phyloP scores from a whole-genome alignment of 2,797 vertebrate genomes.

The Arnoldichthys spilopterus region DNA sequence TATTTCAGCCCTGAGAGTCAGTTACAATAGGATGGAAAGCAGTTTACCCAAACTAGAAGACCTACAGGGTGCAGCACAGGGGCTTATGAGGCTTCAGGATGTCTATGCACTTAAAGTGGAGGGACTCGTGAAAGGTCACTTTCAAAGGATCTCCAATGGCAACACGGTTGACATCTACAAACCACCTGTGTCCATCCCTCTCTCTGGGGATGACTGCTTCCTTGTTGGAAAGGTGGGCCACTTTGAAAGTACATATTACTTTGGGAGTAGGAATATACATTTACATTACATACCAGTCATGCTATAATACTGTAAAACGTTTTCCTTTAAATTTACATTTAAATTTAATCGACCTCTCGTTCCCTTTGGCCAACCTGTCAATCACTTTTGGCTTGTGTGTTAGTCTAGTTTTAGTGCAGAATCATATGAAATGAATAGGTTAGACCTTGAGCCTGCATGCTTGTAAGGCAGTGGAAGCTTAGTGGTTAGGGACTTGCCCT shows the following conservation, averaged over 20 bases:
- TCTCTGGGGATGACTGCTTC: constrained; percentile 93
- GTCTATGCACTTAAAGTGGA: constrained; percentile 86
- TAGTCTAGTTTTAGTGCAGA: too few species aligned
- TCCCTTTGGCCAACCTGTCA: too few species aligned
- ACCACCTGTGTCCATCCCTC: constrained; percentile 69
- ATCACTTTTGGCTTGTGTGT: too few species aligned
- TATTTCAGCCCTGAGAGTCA: constrained; percentile 81
- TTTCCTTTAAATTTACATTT: too few species aligned
- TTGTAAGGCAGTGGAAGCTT: too few species aligned
- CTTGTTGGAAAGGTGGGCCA: constrained; percentile 89
- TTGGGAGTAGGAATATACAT: not conserved
- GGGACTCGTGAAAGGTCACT: constrained; percentile 81
- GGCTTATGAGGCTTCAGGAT: constrained; percentile 92
- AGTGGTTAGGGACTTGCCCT: too few species aligned
- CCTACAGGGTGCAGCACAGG: constrained; percentile 86
- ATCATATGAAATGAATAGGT: too few species aligned
- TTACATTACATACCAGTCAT: too few species aligned
- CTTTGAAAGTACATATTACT: not conserved
- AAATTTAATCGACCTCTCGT: too few species aligned
- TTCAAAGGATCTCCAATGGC: constrained; percentile 74
- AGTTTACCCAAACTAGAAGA: constrained; percentile 86
- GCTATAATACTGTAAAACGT: too few species aligned
- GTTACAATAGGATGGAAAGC: constrained; percentile 78
- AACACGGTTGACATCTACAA: constrained; percentile 75
- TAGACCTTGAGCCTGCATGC: too few species aligned